Percentiles rank a stretch among this genome's conserved stretches.
Conservation (phyloP, 2,113 vertebrate genomes). For the Indicator indicator region DNA sequence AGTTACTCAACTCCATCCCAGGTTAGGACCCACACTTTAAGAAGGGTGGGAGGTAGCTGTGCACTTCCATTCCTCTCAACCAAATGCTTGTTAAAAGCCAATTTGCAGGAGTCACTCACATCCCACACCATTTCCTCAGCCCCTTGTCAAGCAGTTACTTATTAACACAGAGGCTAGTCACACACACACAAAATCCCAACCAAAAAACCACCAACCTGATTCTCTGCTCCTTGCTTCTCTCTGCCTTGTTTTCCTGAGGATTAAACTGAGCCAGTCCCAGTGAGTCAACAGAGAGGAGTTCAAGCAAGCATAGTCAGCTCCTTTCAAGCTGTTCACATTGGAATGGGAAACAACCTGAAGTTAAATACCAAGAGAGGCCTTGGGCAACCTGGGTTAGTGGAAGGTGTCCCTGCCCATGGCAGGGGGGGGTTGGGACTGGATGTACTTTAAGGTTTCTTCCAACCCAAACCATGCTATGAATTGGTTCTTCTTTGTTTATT, state of each 20-base stretch:
- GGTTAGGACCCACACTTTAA: not conserved
- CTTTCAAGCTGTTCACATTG: not conserved
- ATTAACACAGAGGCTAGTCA: conserved; percentile 13
- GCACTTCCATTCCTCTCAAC: not conserved
- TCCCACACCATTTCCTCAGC: conserved; percentile 37
- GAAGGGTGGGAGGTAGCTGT: not conserved
- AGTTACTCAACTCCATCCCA: not conserved
- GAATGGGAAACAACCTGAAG: not conserved
- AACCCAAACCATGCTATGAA: too few relatives aligned
- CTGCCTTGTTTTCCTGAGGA: not conserved
- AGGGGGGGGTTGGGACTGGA: too few relatives aligned
- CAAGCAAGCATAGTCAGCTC: not conserved
- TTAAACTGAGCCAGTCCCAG: not conserved
- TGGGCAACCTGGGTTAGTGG: too few relatives aligned
- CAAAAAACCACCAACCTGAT: not conserved
- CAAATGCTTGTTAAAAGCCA: not conserved
- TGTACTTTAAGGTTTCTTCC: too few relatives aligned
- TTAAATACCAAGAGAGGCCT: not conserved
- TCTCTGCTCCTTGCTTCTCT: not conserved
- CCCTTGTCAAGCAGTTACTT: conserved; percentile 36
- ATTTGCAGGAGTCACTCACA: conserved; percentile 16
- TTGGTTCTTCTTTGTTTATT: too few relatives aligned
- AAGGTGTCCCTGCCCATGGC: too few relatives aligned
- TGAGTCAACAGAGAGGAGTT: not conserved
- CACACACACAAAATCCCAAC: not conserved